Conservation (phyloP, 2,797 vertebrate species). For the Premnoplex brunnescens region DNA sequence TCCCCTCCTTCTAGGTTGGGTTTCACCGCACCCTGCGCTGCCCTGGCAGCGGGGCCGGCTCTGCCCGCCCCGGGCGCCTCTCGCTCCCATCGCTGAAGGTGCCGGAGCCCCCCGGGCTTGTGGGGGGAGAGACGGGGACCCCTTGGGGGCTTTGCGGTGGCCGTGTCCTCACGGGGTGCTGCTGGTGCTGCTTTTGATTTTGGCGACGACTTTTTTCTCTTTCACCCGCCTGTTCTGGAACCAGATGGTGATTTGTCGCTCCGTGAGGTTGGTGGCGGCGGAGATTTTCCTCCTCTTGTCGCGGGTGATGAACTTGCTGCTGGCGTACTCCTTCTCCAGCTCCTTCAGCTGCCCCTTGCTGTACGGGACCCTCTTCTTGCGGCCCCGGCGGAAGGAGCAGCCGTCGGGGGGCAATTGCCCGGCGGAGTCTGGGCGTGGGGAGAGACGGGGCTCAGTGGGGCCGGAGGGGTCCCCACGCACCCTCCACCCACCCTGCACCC, state of each 20-base stretch:
- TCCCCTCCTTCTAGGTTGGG: not conserved
- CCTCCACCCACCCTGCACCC: not conserved
- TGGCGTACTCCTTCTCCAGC: constrained; percentile 93
- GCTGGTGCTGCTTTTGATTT: constrained; percentile 82
- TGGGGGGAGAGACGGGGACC: not conserved
- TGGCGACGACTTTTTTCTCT: constrained; percentile 94
- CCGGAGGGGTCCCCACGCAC: not conserved
- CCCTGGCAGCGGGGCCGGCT: not conserved
- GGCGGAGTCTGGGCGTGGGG: constrained; percentile 39
- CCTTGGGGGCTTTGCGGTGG: not conserved
- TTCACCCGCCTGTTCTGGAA: constrained; percentile 97
- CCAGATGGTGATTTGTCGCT: constrained; percentile 98
- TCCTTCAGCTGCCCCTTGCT: constrained; percentile 94
- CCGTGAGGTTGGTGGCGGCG: constrained; percentile 90
- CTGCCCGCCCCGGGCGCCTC: not conserved
- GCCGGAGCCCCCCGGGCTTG: not conserved
- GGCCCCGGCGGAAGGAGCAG: constrained; percentile 83
- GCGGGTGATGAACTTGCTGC: constrained; percentile 98
- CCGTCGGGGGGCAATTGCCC: constrained; percentile 66
- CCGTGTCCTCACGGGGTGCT: constrained; percentile 44
- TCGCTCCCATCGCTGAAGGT: not conserved
- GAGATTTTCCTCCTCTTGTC: constrained; percentile 95
- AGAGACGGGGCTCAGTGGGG: not conserved
- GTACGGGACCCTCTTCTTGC: constrained; percentile 96
- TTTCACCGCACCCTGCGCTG: not conserved